Conservation (phyloP, 2,797 vertebrate genomes). For the Aselliscus stoliczkanus region DNA sequence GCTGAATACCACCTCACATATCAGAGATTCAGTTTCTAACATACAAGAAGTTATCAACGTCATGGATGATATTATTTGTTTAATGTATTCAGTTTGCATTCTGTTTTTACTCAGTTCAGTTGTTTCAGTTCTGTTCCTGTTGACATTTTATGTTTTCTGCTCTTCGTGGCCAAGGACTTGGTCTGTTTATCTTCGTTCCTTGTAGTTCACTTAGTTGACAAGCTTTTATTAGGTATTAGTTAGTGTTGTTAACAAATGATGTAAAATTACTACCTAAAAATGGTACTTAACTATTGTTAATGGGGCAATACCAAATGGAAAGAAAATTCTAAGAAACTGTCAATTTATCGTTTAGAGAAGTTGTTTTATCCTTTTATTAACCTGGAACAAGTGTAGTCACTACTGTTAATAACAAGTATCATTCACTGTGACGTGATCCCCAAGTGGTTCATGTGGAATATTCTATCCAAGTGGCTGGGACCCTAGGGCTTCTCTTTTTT, state of each 20-base stretch:
- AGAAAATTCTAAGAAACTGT: constrained; percentile 1
- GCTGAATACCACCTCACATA: not conserved
- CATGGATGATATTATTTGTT: not conserved
- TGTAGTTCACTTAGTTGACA: not conserved
- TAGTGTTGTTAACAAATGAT: not conserved
- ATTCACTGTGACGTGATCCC: not conserved
- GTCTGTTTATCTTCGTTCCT: not conserved
- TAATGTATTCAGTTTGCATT: not conserved
- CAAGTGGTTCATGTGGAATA: not conserved
- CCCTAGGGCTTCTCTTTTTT: not conserved
- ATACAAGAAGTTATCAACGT: not conserved
- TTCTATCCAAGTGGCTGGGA: not conserved
- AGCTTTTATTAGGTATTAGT: not conserved
- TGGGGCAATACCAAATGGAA: not conserved
- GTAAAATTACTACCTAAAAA: not conserved
- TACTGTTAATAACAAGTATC: not conserved
- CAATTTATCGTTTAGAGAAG: not conserved
- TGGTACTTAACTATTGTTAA: not conserved
- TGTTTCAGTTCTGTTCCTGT: not conserved
- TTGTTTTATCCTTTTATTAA: not conserved
- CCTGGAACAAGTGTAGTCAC: not conserved
- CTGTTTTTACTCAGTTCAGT: not conserved
- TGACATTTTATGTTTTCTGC: not conserved
- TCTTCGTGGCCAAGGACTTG: not conserved
- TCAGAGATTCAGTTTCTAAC: not conserved